Base-by-base conservation (phyloP, 1,140 invertebrate genomes). In the Asbolus verrucosus region DNA sequence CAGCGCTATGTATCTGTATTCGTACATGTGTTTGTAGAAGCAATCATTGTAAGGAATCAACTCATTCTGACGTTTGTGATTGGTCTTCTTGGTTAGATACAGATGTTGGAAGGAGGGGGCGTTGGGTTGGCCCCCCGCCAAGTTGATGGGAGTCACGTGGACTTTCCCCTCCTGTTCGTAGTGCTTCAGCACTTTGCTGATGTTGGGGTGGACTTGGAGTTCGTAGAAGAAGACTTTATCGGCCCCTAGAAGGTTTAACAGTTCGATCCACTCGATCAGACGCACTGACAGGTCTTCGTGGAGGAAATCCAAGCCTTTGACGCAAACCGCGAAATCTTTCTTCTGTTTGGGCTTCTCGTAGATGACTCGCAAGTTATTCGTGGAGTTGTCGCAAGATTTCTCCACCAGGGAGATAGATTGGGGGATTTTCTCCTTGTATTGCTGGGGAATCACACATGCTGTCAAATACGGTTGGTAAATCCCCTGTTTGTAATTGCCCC, bases 1-100 rank as follows among this genome's bases (percentile, higher is more conserved):
- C 8, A 98, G 83, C 0, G 92, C 93, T 24, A 98, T 91, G 82
- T 95, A 97, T 59, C 94, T 89, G 80, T 97, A 97, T 33, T 89
- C 85, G 79, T 96, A 96, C 82, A 96, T 87, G 79, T 97, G 93
- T 75, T 95, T 92, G 83, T 98, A 98, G 2, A 98, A 85, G 78
- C 96, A 98, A 79, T 98, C 96, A 81, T 98, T 98, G 84, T 98
- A 98, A 0, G 96, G 95, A 73, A 98, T 96, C 30, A 98, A 85
- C 81, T 98, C 96, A 81, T 97, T 96, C 78, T 97, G 94, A 6
- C 96, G 84, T 80, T 98, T 98, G 81, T 96, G 90, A 77, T 93
- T 96, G 1, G 92, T 91, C 80, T 94, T 94, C 79, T 94, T 94
- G 39, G 92, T 92, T 2, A 97, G 84, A 76, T 95, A 97, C 80